These are phyloP conservation scores for Calidris pugnax DNA, from an alignment of 2,113 vertebrate species.

Conservation along the genomic window DNA sequence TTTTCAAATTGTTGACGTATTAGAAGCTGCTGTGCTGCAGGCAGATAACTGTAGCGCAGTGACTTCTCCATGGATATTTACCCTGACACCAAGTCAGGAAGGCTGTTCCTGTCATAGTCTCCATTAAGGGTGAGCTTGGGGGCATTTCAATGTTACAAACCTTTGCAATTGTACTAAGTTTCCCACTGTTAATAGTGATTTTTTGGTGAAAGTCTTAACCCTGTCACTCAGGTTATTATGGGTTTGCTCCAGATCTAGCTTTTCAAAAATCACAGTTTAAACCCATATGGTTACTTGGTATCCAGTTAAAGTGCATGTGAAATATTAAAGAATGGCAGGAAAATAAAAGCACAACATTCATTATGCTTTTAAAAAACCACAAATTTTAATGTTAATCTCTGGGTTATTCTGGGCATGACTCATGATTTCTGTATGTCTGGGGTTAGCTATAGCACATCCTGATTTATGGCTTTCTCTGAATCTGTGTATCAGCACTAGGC, in stretches of 20 bases:
- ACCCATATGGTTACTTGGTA: background rate
- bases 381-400: background rate
- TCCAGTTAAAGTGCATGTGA: background rate
- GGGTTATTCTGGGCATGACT: slow-evolving; percentile 3
- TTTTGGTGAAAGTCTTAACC: background rate
- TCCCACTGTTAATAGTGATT: background rate
- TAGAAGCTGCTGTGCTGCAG: background rate
- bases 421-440: slow-evolving; percentile 6
- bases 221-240: background rate
- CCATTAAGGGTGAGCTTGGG: background rate
- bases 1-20: background rate
- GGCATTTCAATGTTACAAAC: background rate
- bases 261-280: background rate
- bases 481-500: background rate
- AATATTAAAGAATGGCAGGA: background rate
- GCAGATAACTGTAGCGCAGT: background rate
- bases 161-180: background rate
- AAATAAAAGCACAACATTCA: background rate
- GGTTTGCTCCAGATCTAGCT: background rate
- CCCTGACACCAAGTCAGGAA: background rate
- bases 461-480: slow-evolving; percentile 13
- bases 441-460: background rate
- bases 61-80: background rate
- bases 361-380: background rate
- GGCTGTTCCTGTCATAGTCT: background rate